Evolutionary conservation across 2,797 vertebrate species (phyloP).

Genomic region (Geotrypetes seraphini): DNA sequence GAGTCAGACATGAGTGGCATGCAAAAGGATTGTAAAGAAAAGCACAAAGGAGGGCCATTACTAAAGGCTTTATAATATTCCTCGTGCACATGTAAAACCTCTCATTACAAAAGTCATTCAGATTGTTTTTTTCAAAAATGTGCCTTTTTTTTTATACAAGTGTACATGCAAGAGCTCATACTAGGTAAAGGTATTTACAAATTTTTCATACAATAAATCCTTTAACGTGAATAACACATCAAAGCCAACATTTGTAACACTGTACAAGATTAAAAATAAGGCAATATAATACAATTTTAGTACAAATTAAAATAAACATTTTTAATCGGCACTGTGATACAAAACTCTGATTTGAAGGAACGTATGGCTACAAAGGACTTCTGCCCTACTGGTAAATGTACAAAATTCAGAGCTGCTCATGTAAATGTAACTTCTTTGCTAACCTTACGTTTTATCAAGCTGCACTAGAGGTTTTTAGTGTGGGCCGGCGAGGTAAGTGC

Average conservation of each 20-base stretch:
- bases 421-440: conserved; percentile 6
- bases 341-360: conserved; percentile 40
- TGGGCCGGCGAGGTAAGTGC: too few relatives aligned
- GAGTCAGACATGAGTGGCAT: conserved; percentile 43
- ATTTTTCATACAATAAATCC: conserved; percentile 44
- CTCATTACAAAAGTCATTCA: conserved; percentile 27
- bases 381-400: conserved; percentile 19
- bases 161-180: conserved; percentile 39
- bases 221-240: conserved; percentile 44
- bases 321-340: conserved; percentile 37
- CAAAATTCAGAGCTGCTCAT: conserved; percentile 29
- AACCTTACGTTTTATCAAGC: too few relatives aligned
- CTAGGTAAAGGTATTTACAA: conserved; percentile 49
- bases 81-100: conserved; percentile 37
- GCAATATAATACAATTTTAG: conserved; percentile 55
- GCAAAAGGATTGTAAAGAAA: conserved; percentile 32
- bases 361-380: conserved; percentile 41
- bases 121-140: conserved; percentile 25
- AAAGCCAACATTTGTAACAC: conserved; percentile 48
- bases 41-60: conserved; percentile 25
- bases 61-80: conserved; percentile 17
- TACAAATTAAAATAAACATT: conserved; percentile 41
- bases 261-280: conserved; percentile 63
- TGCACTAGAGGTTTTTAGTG: too few relatives aligned
- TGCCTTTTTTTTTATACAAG: conserved; percentile 40